Conservation (phyloP, 2,113 vertebrate genomes). For the Columba livia region DNA sequence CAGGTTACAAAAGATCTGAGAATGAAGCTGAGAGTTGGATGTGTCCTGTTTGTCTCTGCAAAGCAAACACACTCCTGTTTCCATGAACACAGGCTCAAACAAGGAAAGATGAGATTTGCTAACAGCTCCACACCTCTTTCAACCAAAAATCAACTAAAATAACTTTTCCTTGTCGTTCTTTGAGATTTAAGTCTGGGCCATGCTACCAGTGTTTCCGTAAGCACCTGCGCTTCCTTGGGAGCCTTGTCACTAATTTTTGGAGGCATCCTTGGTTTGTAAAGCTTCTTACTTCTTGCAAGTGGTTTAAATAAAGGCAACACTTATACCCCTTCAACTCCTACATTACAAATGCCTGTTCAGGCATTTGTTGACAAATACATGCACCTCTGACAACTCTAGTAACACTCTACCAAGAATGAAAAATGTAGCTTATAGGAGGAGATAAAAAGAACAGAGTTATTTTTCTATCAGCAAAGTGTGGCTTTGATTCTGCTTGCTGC, state of each 20-base stretch:
- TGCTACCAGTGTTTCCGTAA: background rate
- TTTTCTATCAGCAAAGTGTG: background rate
- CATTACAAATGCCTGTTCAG: background rate
- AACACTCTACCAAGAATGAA: background rate
- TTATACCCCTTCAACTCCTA: background rate
- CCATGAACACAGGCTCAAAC: background rate
- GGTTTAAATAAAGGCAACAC: background rate
- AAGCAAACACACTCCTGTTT: background rate
- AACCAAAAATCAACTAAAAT: background rate
- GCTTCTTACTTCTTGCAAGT: background rate
- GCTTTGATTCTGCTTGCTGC: background rate
- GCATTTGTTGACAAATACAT: background rate
- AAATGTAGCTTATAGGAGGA: background rate
- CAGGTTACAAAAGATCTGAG: fast-evolving
- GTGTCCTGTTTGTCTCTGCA: background rate
- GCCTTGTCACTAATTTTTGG: fast-evolving
- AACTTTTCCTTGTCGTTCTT: background rate
- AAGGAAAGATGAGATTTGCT: background rate
- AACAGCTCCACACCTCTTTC: background rate
- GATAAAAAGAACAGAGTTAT: background rate
- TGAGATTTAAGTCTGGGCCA: background rate
- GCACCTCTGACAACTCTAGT: background rate
- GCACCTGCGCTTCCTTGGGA: background rate
- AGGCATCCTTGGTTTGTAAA: background rate
- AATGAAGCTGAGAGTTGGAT: background rate